These are phyloP conservation scores for Drosophila acutilabella DNA, from an alignment of 2,888 invertebrate species.

Conservation along the genomic window DNA sequence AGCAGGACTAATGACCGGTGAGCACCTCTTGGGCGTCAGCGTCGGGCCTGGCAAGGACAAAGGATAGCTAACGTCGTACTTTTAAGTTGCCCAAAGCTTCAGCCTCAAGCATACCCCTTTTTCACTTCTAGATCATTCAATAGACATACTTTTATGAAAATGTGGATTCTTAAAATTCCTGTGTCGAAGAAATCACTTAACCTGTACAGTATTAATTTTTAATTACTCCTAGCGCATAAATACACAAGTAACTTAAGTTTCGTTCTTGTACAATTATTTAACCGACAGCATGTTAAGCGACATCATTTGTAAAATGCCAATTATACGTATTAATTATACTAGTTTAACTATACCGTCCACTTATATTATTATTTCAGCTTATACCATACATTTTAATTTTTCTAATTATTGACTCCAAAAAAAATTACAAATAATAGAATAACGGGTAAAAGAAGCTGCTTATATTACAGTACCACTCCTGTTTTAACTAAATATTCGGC, in stretches of 20 bases:
- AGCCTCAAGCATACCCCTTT: conserved; percentile 3
- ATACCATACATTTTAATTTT: background rate
- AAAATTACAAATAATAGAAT: no score
- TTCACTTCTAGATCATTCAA: background rate
- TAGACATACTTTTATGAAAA: conserved; percentile 8
- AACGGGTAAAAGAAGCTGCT: no score
- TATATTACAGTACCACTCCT: no score
- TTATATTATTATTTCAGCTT: background rate
- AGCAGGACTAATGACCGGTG: conserved; percentile 89
- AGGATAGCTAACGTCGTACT: conserved; percentile 84
- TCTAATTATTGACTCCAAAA: no score
- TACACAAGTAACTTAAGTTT: conserved; percentile 18
- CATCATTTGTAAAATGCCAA: conserved; percentile 56
- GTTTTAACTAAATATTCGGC: no score
- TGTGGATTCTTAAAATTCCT: conserved; percentile 18
- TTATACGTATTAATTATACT: conserved; percentile 55
- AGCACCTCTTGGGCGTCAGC: conserved; percentile 87
- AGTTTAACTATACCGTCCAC: conserved; percentile 27
- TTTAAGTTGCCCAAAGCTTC: conserved; percentile 70
- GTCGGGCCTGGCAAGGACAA: conserved; percentile 85
- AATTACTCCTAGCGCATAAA: conserved; percentile 64
- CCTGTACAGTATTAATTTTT: conserved; percentile 78
- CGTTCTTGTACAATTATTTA: conserved; percentile 9
- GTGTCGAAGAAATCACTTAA: conserved; percentile 39
- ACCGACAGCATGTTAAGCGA: conserved; percentile 17